Conservation (phyloP, 2,888 invertebrate species). For the Temnothorax rugatulus region DNA sequence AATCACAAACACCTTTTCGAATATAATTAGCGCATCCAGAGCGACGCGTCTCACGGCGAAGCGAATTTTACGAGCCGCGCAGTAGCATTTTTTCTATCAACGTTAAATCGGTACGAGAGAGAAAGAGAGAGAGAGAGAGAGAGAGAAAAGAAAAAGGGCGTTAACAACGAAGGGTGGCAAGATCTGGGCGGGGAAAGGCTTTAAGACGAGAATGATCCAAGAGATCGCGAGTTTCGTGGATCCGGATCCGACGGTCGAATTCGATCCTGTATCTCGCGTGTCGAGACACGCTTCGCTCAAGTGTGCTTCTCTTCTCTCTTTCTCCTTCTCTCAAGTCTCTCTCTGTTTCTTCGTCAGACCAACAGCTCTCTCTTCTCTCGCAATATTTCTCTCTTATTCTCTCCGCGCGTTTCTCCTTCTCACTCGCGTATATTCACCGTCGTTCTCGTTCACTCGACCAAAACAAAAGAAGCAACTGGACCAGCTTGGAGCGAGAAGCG, state of each 20-base stretch:
- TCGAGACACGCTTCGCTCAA: constrained; percentile 82
- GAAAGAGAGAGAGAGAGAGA: constrained; percentile 16
- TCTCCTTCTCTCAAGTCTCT: constrained; percentile 43
- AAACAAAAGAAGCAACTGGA: constrained; percentile 71
- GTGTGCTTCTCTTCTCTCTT: constrained; percentile 67
- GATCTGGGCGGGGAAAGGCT: constrained; percentile 48
- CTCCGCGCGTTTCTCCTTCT: constrained; percentile 28
- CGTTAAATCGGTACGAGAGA: constrained; percentile 42
- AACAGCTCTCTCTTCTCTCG: constrained; percentile 51
- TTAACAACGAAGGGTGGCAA: neutral
- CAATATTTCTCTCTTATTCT: constrained; percentile 51
- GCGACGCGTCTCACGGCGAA: neutral
- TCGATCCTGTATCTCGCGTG: constrained; percentile 82
- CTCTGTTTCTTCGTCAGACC: constrained; percentile 8
- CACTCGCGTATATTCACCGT: constrained; percentile 35
- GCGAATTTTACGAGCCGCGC: constrained; percentile 15
- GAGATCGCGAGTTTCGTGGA: constrained; percentile 77
- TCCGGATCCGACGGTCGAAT: constrained; percentile 77
- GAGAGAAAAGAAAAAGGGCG: neutral
- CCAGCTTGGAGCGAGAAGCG: constrained; percentile 47
- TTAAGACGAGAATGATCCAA: constrained; percentile 70
- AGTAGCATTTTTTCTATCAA: constrained; percentile 25
- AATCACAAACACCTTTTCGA: constrained; percentile 14
- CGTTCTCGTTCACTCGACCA: constrained; percentile 62
- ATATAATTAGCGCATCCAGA: constrained; percentile 36